A percentile compares a stretch with the other conserved stretches of the same genome.
phyloP scores from a whole-genome alignment of 2,113 vertebrate species.

The Phyllostomus discolor region DNA sequence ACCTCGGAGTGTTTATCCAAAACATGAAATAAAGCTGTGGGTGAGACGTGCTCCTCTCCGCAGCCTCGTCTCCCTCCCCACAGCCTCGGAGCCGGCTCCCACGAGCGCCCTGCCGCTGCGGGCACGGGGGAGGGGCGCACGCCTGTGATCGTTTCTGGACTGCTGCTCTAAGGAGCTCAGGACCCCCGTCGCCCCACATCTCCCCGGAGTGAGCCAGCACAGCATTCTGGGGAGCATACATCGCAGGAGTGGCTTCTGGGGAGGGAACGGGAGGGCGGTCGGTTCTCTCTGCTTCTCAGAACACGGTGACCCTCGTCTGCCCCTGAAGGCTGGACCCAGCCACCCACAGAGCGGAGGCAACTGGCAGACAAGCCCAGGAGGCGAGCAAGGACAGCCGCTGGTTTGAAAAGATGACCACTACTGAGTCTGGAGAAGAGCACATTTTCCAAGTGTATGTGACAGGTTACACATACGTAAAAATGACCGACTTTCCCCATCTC shows the following conservation, averaged over 20 bases:
- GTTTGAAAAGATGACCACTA: background rate
- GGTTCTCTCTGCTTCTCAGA: background rate
- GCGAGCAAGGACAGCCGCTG: background rate
- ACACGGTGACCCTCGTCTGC: background rate
- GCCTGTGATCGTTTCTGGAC: rapidly evolving
- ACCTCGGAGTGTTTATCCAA: background rate
- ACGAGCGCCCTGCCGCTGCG: rapidly evolving
- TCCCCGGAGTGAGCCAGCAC: background rate
- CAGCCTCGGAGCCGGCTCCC: background rate
- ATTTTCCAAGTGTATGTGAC: background rate
- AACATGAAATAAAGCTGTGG: background rate
- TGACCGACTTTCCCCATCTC: background rate
- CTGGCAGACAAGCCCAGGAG: background rate
- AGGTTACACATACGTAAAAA: rapidly evolving
- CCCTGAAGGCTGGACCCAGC: background rate
- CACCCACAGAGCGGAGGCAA: background rate
- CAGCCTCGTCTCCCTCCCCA: background rate
- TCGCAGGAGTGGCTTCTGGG: background rate
- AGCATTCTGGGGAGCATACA: background rate
- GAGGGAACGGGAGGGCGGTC: background rate
- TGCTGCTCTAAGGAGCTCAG: background rate
- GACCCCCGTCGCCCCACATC: background rate
- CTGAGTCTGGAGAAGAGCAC: background rate
- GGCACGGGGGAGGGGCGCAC: rapidly evolving
- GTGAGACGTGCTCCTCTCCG: background rate